Evolutionary conservation across 2,888 invertebrate genomes (phyloP), one percentile per base, ranked within the genome.

Genomic region (Archips xylosteana): DNA sequence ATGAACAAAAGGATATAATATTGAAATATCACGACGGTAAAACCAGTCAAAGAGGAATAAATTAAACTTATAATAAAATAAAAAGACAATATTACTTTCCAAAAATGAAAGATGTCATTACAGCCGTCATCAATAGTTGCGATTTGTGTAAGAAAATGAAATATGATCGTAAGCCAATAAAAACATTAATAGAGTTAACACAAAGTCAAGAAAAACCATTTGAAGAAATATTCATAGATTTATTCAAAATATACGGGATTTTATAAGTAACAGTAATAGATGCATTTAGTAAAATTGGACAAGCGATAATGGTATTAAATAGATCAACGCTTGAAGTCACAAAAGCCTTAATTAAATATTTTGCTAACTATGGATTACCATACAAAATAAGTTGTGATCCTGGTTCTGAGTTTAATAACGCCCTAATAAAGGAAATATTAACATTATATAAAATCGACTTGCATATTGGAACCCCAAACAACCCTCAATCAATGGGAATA

Each of bases 21-120:
- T 4, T 67, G 0, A 78, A 79, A 75, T 76, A 80, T 23, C 80
- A 80, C 45, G 42, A 62, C 51, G 80, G 81, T 0, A 79, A 78
- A 76, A 79, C 78, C 0, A 78, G 78, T 15, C 79, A 82, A 36
- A 15, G 80, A 2, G 80, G 80, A 0, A 80, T 82, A 9, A 78
- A 71, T 2, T 78, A 82, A 76, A 81, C 80, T 0, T 0, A 77
- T 3, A 36, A 64, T 1, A 62, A 73, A 9, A 23, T 83, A 6
- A 79, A 70, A 72, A 59, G 78, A 51, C 57, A 39, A 10, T 81
- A 79, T 66, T 81, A 23, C 49, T 80, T 78, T 80, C 12, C 45
- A 10, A 80, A 81, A 36, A 74, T 82, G 76, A 70, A 79, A 45
- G 23, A 76, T 42, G 79, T 76, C 0, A 71, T 81, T 39, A 13